Evolutionary conservation across 2,888 invertebrate species (phyloP).

Genomic region (Germaria angustata): DNA sequence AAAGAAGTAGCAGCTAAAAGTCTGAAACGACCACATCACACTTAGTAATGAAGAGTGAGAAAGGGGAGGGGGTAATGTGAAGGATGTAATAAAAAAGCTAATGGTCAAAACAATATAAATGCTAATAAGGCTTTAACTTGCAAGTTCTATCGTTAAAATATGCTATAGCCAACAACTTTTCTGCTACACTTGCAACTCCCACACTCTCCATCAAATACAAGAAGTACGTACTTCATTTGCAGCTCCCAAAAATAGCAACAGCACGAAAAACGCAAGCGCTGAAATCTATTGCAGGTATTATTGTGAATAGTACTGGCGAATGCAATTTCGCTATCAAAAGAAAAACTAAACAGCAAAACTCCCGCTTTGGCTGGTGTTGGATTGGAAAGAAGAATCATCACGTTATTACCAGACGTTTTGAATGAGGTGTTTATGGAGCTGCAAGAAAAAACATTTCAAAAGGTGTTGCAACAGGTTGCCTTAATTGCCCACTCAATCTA

Average conservation of each 20-base stretch:
- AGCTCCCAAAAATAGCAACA: neutral
- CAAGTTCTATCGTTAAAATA: conserved; percentile 51
- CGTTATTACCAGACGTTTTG: conserved; percentile 25
- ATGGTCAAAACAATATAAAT: conserved; percentile 66
- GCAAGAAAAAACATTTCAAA: conserved; percentile 7
- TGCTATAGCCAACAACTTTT: conserved; percentile 32
- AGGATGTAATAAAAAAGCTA: neutral
- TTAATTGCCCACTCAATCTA: conserved; percentile 28
- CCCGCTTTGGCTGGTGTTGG: neutral
- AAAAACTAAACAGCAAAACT: neutral
- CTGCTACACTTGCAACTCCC: neutral
- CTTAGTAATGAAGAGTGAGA: neutral
- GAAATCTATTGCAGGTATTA: neutral
- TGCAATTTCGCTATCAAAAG: conserved; percentile 9
- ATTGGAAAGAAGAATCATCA: conserved; percentile 12
- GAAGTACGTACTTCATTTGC: neutral
- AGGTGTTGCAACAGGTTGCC: conserved; percentile 49
- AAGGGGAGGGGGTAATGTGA: neutral
- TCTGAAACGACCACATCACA: no score
- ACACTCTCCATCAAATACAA: neutral
- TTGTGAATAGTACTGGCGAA: neutral
- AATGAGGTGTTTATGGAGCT: conserved; percentile 49
- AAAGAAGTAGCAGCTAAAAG: conserved; percentile 12
- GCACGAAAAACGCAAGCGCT: neutral
- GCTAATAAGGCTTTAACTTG: conserved; percentile 62